Evolutionary conservation across 2,113 vertebrate species (phyloP).

Genomic region (Microtus ochrogaster): DNA sequence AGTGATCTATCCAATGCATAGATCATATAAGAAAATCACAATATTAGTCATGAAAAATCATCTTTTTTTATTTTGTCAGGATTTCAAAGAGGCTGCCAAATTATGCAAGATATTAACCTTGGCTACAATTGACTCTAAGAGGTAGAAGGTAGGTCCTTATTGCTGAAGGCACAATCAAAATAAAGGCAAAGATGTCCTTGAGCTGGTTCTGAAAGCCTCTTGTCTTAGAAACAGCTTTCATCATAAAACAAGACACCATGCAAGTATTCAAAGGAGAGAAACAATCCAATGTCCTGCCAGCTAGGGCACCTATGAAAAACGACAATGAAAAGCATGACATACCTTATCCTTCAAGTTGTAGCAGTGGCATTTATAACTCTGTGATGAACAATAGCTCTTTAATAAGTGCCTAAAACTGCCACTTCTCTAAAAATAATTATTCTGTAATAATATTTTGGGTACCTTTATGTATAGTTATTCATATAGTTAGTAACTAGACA

Average conservation of each 20-base stretch:
- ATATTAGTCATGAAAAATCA: background rate
- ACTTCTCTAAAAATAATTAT: background rate
- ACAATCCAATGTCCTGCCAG: too few species aligned
- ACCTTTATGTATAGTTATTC: background rate
- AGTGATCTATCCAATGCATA: background rate
- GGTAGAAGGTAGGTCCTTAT: background rate
- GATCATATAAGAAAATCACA: background rate
- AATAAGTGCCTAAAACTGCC: background rate
- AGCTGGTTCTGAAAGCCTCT: background rate
- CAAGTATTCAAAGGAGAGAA: background rate
- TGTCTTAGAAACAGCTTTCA: background rate
- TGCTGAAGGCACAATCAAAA: background rate
- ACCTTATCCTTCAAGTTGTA: background rate
- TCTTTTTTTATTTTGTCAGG: background rate
- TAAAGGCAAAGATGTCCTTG: background rate
- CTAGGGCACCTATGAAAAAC: background rate
- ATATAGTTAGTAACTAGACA: background rate
- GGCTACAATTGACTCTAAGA: background rate
- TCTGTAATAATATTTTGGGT: background rate
- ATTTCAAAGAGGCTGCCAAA: background rate
- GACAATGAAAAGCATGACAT: background rate
- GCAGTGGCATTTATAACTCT: rapidly evolving
- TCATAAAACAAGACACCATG: too few species aligned
- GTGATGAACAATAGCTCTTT: background rate
- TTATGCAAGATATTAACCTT: background rate